A percentile compares a stretch with the other conserved stretches of the same genome.
phyloP scores from a whole-genome alignment of 1,140 invertebrate species.

The Drosophila obscura region DNA sequence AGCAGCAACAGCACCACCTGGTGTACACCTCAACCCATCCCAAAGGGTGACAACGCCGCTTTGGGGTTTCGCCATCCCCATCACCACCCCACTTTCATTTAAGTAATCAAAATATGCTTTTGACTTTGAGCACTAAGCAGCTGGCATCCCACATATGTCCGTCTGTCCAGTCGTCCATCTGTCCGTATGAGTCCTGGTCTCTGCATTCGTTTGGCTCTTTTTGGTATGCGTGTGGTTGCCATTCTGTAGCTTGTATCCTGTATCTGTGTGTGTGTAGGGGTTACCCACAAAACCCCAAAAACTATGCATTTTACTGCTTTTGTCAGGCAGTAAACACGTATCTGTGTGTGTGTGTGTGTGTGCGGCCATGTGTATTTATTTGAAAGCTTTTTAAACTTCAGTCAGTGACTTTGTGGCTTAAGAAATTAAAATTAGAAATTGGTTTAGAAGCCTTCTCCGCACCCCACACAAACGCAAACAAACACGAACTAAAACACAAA shows the following conservation, averaged over 20 bases:
- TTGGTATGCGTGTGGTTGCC: slow-evolving; percentile 61
- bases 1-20: not conserved
- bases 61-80: slow-evolving; percentile 40
- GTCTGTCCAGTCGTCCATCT: not conserved
- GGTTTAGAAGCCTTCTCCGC: slow-evolving; percentile 58
- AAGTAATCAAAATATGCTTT: slow-evolving; percentile 82
- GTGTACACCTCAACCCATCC: slow-evolving; percentile 6
- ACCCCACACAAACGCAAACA: not conserved
- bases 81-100: slow-evolving; percentile 61
- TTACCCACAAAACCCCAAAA: slow-evolving; percentile 72
- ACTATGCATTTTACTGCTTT: slow-evolving; percentile 79
- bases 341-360: slow-evolving; percentile 28
- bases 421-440: slow-evolving; percentile 82
- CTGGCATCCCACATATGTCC: slow-evolving; percentile 42
- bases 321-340: slow-evolving; percentile 41
- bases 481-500: slow-evolving; percentile 36
- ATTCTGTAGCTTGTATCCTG: slow-evolving; percentile 55
- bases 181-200: slow-evolving; percentile 14
- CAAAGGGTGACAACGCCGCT: slow-evolving; percentile 70
- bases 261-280: slow-evolving; percentile 13
- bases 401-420: slow-evolving; percentile 80
- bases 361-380: slow-evolving; percentile 70
- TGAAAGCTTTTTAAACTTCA: slow-evolving; percentile 81
- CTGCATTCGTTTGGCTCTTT: slow-evolving; percentile 36
- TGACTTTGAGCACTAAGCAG: slow-evolving; percentile 72